These are phyloP conservation scores for Popillia japonica DNA, from an alignment of 1,140 invertebrate species.

Conservation along the genomic window DNA sequence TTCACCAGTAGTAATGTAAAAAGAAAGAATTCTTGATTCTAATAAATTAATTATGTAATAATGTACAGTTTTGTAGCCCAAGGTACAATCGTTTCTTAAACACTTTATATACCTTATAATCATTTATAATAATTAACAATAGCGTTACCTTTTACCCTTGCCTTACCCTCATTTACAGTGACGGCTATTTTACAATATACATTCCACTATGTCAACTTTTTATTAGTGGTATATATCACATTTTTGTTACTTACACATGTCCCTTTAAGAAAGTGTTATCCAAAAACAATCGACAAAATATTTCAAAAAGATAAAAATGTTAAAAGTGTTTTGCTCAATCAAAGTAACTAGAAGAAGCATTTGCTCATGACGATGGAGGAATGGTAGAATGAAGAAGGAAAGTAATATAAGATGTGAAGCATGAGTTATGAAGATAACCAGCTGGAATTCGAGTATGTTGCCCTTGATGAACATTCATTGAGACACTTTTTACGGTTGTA, in stretches of 20 bases:
- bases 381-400: too few relatives aligned
- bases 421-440: too few relatives aligned
- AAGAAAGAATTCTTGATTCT: slow-evolving; percentile 46
- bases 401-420: too few relatives aligned
- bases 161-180: slow-evolving; percentile 55
- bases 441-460: too few relatives aligned
- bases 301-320: too few relatives aligned
- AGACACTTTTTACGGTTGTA: too few relatives aligned
- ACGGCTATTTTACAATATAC: slow-evolving; percentile 52
- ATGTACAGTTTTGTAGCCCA: slow-evolving; percentile 55
- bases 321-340: too few relatives aligned
- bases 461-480: too few relatives aligned
- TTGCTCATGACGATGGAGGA: too few relatives aligned
- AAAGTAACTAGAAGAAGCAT: too few relatives aligned
- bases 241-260: neutral
- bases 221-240: slow-evolving; percentile 36
- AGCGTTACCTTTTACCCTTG: slow-evolving; percentile 55
- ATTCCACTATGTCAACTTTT: slow-evolving; percentile 48
- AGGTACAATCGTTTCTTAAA: slow-evolving; percentile 56
- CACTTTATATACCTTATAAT: slow-evolving; percentile 47
- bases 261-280: too few relatives aligned
- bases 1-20: slow-evolving; percentile 56
- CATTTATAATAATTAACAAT: slow-evolving; percentile 54
- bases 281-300: too few relatives aligned
- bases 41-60: slow-evolving; percentile 54